A percentile compares a stretch with the other conserved stretches of the same genome.
phyloP scores from a whole-genome alignment of 2,113 vertebrate genomes.

The Castor canadensis region DNA sequence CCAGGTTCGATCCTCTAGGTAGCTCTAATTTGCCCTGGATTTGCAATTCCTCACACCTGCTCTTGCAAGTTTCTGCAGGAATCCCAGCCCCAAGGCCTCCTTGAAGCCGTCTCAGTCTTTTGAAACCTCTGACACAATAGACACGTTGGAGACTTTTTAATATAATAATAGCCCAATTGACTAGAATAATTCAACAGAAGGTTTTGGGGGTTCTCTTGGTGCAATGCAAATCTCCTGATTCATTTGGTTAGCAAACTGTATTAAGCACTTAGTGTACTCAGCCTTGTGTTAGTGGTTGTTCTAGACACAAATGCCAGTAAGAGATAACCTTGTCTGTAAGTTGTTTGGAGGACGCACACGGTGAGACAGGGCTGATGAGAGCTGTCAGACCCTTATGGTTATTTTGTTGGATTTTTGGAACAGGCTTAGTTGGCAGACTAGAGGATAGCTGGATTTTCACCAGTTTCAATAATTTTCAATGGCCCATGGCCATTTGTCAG shows the following conservation, averaged over 20 bases:
- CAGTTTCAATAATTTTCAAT: not conserved
- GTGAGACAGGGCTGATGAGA: not conserved
- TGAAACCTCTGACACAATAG: not conserved
- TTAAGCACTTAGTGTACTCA: accelerated
- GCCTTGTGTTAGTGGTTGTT: not conserved
- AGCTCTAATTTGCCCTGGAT: not conserved
- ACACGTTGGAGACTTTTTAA: not conserved
- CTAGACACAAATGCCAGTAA: not conserved
- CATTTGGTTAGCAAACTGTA: not conserved
- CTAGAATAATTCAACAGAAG: not conserved
- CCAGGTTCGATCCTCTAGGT: not conserved
- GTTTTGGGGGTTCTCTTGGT: not conserved
- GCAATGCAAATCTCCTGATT: not conserved
- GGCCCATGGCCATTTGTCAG: no score
- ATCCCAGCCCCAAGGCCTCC: not conserved
- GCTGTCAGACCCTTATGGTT: not conserved
- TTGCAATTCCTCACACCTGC: not conserved
- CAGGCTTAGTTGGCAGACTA: not conserved
- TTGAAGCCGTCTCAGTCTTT: not conserved
- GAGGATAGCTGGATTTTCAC: not conserved
- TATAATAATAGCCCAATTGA: no score
- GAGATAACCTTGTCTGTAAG: accelerated
- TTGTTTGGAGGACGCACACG: not conserved
- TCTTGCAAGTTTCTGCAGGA: not conserved
- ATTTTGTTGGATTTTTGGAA: not conserved